Evolutionary conservation across 2,888 invertebrate genomes (phyloP), one percentile per base, ranked within the genome.

Genomic region (Epiblema foenella): DNA sequence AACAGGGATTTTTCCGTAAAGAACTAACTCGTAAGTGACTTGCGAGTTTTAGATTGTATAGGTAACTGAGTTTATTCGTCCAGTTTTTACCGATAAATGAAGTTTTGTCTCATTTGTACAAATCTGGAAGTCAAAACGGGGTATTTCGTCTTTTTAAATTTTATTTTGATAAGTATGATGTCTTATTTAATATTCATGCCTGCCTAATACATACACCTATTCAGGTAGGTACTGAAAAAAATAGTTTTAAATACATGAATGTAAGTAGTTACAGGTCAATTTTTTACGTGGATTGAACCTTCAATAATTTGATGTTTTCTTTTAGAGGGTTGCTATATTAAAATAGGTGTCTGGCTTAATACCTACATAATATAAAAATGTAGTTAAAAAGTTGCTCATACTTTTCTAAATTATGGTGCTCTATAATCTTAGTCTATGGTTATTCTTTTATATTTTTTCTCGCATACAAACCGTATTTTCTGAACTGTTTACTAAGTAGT

Each of bases 381-480:
- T 72, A 57, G 2, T 57, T 74, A 64, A 76, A 75, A 73, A 69
- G 73, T 77, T 85, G 84, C 85, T 86, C 86, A 87, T 79, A 81
- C 76, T 82, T 80, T 78, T 83, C 75, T 76, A 77, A 76, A 67
- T 68, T 70, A 72, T 73, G 65, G 71, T 71, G 71, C 71, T 71
- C 67, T 62, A 37, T 37, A 46, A 52, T 67, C 60, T 62, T 62
- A 62, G 56, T 56, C 56, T 71, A 66, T 56, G 63, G 20, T 73
- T 76, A 76, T 77, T 73, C 76, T 68, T 77, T 75, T 75, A 75
- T 80, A 78, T 77, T 69, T 15, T 39, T 51, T 57, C 37, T 42
- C 56, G 17, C 56, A 42, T 56, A 46, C 56, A 56, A 79, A 72
- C 74, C 73, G 37, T 70, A 68, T 65, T 75, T 77, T 78, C 68